A percentile compares a stretch with the other conserved stretches of the same genome.
Conservation (phyloP, 2,888 invertebrate species). For the Schizotus pectinicornis region DNA sequence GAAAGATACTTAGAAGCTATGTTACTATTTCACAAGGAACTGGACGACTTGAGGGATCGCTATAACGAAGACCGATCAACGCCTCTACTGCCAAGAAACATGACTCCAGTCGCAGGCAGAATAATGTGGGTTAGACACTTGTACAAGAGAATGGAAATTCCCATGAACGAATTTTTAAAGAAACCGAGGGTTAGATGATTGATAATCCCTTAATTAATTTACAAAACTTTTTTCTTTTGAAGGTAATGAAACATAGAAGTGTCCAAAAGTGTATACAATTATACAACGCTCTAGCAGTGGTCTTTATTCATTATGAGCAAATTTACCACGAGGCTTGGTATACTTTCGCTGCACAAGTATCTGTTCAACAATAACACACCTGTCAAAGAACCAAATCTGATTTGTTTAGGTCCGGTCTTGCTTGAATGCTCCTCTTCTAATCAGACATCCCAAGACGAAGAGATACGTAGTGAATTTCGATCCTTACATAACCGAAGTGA, state of each 20-base stretch:
- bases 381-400: background rate
- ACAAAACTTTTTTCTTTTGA: slow-evolving; percentile 13
- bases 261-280: slow-evolving; percentile 77
- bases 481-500: slow-evolving; percentile 72
- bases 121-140: slow-evolving; percentile 85
- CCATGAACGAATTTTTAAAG: slow-evolving; percentile 70
- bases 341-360: slow-evolving; percentile 74
- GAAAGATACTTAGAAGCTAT: slow-evolving; percentile 77
- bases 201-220: background rate
- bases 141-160: slow-evolving; percentile 72
- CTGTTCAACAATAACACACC: background rate
- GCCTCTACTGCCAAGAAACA: slow-evolving; percentile 75
- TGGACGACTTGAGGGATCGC: slow-evolving; percentile 72
- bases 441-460: slow-evolving; percentile 69
- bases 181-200: slow-evolving; percentile 46
- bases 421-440: slow-evolving; percentile 73
- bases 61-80: slow-evolving; percentile 80
- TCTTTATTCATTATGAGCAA: slow-evolving; percentile 82
- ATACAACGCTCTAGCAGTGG: slow-evolving; percentile 79
- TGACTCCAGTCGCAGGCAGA: slow-evolving; percentile 81
- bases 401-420: slow-evolving; percentile 65
- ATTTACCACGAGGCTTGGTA: slow-evolving; percentile 84
- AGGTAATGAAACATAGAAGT: slow-evolving; percentile 64
- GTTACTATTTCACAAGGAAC: slow-evolving; percentile 70
- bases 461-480: slow-evolving; percentile 77